These are phyloP conservation scores for Pangasianodon hypophthalmus DNA, from an alignment of 2,113 vertebrate genomes.

Conservation along the genomic window DNA sequence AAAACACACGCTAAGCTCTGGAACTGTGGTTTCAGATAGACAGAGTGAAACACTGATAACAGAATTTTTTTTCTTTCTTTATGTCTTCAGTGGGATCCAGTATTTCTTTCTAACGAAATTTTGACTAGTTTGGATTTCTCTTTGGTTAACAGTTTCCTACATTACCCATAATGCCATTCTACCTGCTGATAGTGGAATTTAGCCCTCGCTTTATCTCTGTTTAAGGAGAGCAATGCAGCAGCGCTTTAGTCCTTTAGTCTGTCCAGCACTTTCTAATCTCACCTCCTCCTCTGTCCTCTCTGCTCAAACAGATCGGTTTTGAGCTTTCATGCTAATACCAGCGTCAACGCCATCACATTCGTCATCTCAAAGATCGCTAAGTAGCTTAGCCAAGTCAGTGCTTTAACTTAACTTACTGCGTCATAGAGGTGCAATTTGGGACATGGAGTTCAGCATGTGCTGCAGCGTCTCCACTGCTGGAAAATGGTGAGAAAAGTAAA, in stretches of 20 bases:
- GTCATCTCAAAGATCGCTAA: not conserved
- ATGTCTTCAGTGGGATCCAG: not conserved
- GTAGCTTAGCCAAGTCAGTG: not conserved
- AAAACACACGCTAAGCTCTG: constrained; percentile 47
- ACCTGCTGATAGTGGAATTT: not conserved
- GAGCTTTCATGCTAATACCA: not conserved
- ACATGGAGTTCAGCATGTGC: not conserved
- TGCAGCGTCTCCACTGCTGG: not conserved
- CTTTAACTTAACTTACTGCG: not conserved
- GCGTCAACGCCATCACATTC: too few species aligned
- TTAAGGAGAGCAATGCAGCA: not conserved
- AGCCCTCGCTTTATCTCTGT: not conserved
- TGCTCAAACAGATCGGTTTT: too few species aligned
- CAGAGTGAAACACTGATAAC: not conserved
- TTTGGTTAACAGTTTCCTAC: not conserved
- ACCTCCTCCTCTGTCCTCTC: not conserved
- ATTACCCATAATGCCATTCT: not conserved
- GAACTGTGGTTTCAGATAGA: not conserved
- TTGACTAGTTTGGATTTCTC: not conserved
- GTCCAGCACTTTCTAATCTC: not conserved
- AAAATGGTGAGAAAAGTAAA: not conserved
- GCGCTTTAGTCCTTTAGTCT: not conserved
- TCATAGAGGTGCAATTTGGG: not conserved
- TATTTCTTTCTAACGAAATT: not conserved
- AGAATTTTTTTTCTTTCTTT: not conserved